phyloP scores from a whole-genome alignment of 2,888 invertebrate genomes.

The Halictus ligatus region DNA sequence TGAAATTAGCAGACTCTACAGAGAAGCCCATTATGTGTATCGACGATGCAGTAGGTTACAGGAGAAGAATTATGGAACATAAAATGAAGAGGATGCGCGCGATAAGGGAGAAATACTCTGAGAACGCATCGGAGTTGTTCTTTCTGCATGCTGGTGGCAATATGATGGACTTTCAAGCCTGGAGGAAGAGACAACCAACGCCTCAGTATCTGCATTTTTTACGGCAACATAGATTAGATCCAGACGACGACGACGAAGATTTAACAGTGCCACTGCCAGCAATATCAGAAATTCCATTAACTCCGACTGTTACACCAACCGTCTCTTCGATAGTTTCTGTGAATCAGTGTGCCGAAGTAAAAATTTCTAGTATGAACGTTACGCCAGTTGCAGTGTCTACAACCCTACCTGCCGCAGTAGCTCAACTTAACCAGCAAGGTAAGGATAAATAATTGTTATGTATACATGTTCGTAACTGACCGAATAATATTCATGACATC shows the following conservation, averaged over 20 bases:
- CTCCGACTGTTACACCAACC: conserved; percentile 56
- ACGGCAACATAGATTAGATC: conserved; percentile 89
- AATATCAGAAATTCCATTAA: conserved; percentile 56
- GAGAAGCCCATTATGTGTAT: conserved; percentile 79
- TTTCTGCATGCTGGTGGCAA: conserved; percentile 94
- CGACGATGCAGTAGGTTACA: conserved; percentile 85
- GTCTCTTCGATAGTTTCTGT: conserved; percentile 65
- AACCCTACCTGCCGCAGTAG: conserved; percentile 87
- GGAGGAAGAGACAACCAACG: conserved; percentile 92
- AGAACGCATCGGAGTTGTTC: conserved; percentile 93
- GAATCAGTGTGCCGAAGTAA: conserved; percentile 86
- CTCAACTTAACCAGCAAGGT: conserved; percentile 88
- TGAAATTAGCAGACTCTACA: conserved; percentile 82
- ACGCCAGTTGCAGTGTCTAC: conserved; percentile 88
- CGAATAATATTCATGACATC: neutral
- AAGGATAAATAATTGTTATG: conserved; percentile 44
- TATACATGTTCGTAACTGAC: conserved; percentile 6
- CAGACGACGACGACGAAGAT: conserved; percentile 86
- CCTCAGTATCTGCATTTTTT: conserved; percentile 91
- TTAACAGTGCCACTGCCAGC: conserved; percentile 77
- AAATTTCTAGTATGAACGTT: conserved; percentile 86
- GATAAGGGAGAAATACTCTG: conserved; percentile 90
- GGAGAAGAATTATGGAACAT: conserved; percentile 90
- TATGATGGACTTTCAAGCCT: conserved; percentile 94
- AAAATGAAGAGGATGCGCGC: conserved; percentile 89